Base-by-base conservation (phyloP, 2,888 invertebrate genomes). In the Diarsia rubi region DNA sequence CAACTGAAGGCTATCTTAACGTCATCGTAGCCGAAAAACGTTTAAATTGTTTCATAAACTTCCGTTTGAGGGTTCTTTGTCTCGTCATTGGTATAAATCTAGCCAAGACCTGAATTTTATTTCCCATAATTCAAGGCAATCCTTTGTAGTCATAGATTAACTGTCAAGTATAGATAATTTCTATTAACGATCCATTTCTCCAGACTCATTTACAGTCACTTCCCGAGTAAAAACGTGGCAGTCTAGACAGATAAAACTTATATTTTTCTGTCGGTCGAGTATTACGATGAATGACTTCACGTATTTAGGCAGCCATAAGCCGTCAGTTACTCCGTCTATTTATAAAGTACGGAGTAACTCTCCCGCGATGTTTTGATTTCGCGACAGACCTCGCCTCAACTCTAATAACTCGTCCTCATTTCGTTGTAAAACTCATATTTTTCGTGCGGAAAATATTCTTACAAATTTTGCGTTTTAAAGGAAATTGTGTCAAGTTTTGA, bases 281-380 rank as follows among this genome's bases (percentile, higher is more conserved):
- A 88, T 91, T 88, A 89, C 90, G 90, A 91, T 90, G 90, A 91
- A 91, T 92, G 91, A 90, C 89, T 89, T 83, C 88, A 85, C 84
- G 81, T 90, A 89, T 89, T 90, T 88, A 89, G 85, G 87, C 87
- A 86, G 81, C 83, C 82, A 84, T 85, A 84, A 83, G 81, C 87
- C 78, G 69, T 82, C 69, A 81, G 83, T 82, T 86, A 87, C 54
- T 59, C 73, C 76, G 84, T 88, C 90, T 94, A 93, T 94, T 93
- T 93, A 91, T 91, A 90, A 88, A 88, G 71, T 83, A 57, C 78
- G 85, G 84, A 84, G 88, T 83, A 85, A 88, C 89, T 92, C 95
- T 93, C 95, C 95, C 94, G 92, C 94, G 84, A 88, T 85, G 94
- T 88, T 91, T 87, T 91, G 92, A 92, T 94, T 95, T 94, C 89